These are phyloP conservation scores for Drosophila demipolita DNA, from an alignment of 2,888 invertebrate species.

Conservation along the genomic window DNA sequence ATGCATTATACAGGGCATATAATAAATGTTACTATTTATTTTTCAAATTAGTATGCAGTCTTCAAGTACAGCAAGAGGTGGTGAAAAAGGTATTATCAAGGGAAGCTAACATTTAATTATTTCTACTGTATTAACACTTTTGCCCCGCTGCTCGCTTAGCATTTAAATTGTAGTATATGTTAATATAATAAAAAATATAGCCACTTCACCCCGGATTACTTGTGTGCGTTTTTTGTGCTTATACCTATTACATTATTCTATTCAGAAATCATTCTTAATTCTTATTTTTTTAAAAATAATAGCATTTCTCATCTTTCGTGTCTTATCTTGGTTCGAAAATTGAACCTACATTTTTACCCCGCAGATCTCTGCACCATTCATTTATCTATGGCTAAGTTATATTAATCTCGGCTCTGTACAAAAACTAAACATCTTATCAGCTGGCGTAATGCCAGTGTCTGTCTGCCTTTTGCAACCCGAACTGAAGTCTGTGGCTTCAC, in stretches of 20 bases:
- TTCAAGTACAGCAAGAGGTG: background rate
- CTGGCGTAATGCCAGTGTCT: constrained; percentile 24
- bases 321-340: constrained; percentile 14
- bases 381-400: constrained; percentile 23
- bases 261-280: background rate
- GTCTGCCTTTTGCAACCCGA: constrained; percentile 64
- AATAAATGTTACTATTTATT: background rate
- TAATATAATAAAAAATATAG: background rate
- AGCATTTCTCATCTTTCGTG: background rate
- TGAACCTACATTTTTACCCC: background rate
- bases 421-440: constrained; percentile 31
- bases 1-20: background rate
- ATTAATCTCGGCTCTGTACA: constrained; percentile 14
- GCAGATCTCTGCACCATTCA: constrained; percentile 36
- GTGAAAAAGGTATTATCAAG: background rate
- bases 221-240: background rate
- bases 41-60: background rate
- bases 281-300: background rate
- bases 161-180: background rate
- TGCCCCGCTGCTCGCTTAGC: background rate
- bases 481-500: constrained; percentile 34
- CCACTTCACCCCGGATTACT: background rate
- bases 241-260: background rate
- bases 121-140: background rate
- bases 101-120: background rate